A percentile compares a stretch with the other conserved stretches of the same genome.
These are phyloP conservation scores for Pogonus chalceus DNA, from an alignment of 1,140 invertebrate genomes.

Conservation along the genomic window DNA sequence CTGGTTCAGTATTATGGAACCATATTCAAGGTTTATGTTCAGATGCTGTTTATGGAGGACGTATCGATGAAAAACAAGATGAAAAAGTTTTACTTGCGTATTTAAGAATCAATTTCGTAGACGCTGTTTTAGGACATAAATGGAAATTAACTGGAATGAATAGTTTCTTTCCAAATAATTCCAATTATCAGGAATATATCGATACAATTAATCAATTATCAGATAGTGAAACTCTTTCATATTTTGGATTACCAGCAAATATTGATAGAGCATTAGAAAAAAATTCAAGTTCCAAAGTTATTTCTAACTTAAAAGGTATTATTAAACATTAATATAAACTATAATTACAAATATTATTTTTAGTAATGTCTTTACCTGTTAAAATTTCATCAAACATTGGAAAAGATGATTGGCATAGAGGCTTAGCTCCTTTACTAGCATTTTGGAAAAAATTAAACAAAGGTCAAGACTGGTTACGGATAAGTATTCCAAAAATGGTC, in stretches of 20 bases:
- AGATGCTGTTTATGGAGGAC: conserved; percentile 78
- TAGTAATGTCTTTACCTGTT: conserved; percentile 13
- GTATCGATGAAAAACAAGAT: conserved; percentile 77
- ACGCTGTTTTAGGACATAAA: conserved; percentile 45
- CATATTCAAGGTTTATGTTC: conserved; percentile 71
- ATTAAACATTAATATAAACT: conserved; percentile 12
- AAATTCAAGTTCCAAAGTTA: conserved; percentile 50
- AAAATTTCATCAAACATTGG: conserved; percentile 25
- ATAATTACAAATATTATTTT: background rate
- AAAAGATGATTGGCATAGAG: conserved; percentile 42
- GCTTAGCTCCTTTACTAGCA: conserved; percentile 55
- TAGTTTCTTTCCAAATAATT: conserved; percentile 40
- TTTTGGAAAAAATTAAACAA: conserved; percentile 66
- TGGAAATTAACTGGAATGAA: conserved; percentile 44
- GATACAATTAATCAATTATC: conserved; percentile 51
- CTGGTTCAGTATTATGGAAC: conserved; percentile 53
- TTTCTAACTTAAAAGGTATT: conserved; percentile 56
- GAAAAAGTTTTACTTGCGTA: conserved; percentile 62
- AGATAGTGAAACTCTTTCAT: conserved; percentile 55
- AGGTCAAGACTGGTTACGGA: conserved; percentile 31
- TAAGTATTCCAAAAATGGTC: conserved; percentile 29
- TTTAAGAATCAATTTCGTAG: conserved; percentile 60
- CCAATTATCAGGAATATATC: conserved; percentile 48
- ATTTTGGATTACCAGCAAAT: conserved; percentile 74
- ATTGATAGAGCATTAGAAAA: conserved; percentile 69